Base-by-base conservation (phyloP, 1,140 invertebrate genomes). In the Dreissena rostriformis region DNA sequence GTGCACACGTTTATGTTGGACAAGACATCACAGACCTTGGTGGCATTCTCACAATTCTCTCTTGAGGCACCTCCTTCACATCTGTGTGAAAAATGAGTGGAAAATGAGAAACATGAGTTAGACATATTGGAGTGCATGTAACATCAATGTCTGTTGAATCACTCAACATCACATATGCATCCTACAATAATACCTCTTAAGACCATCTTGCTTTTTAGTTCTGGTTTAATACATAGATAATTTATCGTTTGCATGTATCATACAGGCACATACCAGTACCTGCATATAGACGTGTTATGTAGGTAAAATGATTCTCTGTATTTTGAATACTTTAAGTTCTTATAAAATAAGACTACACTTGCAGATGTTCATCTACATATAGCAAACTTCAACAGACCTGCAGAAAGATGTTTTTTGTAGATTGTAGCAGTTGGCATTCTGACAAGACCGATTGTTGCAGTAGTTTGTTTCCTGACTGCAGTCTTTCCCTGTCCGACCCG, bases 401-500 rank as follows among this genome's bases (percentile, higher is more conserved):
- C 76, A 78, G 19, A 68, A 68, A 29, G 76, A 24, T 24, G 39
- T 15, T 15, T 68, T 26, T 10, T 19, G 29, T 24, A 78, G 29
- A 49, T 65, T 78, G 39, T 24, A 68, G 65, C 76, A 78, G 26
- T 52, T 7, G 0, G 63, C 76, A 49, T 26, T 78, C 5, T 12
- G 19, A 78, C 76, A 78, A 15, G 51, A 53, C 22, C 73, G n/a
- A 5, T 8, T 19, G 12, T 2, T 95, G 79, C 86, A 87, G 11
- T 29, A 24, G 29, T 87, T 57, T 24, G 63, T 61, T 14, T n/a
- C 10, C 0, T 6, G 97, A 93, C 98, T 96, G 91, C 98, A 99
- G 91, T 97, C 97, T 75, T 97, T 97, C 2, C 98, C 98, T 6
- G 97, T 97, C 93, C 98, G 98, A 0, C 98, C 98, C 0, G 97